Evolutionary conservation across 2,888 invertebrate species (phyloP).

Genomic region (Chrysolina americana): DNA sequence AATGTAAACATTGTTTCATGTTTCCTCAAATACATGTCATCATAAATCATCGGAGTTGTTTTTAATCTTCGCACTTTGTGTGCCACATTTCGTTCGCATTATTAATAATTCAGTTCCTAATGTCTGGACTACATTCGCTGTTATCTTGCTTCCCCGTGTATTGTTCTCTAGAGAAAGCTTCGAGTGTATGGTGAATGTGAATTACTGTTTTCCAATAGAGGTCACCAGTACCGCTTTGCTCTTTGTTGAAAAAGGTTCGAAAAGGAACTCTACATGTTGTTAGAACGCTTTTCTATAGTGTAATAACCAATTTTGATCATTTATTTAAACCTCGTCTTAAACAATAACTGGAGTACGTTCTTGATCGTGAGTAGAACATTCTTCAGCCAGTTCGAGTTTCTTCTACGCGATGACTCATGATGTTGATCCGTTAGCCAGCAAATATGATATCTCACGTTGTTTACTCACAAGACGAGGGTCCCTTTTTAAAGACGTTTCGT

Average conservation of each 20-base stretch:
- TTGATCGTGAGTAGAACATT: too few relatives aligned
- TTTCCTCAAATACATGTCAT: conserved; percentile 2
- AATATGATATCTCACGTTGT: too few relatives aligned
- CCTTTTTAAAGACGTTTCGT: too few relatives aligned
- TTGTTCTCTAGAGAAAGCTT: conserved; percentile 21
- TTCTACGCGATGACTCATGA: too few relatives aligned
- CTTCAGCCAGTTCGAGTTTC: too few relatives aligned
- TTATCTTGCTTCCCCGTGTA: conserved; percentile 22
- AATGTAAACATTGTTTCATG: conserved; percentile 16
- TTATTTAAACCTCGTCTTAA: too few relatives aligned
- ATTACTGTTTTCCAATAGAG: conserved; percentile 7
- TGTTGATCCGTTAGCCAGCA: too few relatives aligned
- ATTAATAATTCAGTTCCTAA: conserved; percentile 20
- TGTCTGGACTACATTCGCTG: conserved; percentile 17
- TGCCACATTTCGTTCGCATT: conserved; percentile 3
- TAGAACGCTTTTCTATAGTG: too few relatives aligned
- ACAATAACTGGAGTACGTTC: too few relatives aligned
- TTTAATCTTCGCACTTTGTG: conserved; percentile 14
- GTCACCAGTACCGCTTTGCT: background rate
- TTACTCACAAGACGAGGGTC: too few relatives aligned
- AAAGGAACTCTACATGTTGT: background rate
- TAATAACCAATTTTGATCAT: too few relatives aligned
- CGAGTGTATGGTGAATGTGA: background rate
- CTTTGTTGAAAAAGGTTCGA: background rate
- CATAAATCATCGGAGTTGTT: conserved; percentile 8